Evolutionary conservation across 2,113 vertebrate genomes (phyloP).

Genomic region (Forbesichthys agassizii): DNA sequence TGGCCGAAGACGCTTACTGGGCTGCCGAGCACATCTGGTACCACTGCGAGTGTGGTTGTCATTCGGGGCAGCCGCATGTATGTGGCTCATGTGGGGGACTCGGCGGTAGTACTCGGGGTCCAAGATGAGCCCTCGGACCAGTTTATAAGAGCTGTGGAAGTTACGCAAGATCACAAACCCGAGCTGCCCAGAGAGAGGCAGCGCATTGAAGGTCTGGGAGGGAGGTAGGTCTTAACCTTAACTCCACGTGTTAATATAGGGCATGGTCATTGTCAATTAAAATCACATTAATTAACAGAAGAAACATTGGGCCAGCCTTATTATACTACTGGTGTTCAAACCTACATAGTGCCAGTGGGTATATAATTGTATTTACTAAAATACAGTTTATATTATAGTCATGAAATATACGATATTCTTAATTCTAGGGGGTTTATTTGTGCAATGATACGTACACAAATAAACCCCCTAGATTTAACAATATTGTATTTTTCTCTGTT

Average conservation of each 20-base stretch:
- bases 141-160: constrained; percentile 87
- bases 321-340: too few relatives aligned
- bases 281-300: not conserved
- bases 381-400: too few relatives aligned
- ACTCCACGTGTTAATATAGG: not conserved
- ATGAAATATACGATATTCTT: too few relatives aligned
- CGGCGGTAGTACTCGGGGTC: constrained; percentile 91
- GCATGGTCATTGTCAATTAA: too few relatives aligned
- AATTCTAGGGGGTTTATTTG: too few relatives aligned
- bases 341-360: too few relatives aligned
- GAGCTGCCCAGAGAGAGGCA: constrained; percentile 92
- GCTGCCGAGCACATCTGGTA: constrained; percentile 94
- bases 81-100: constrained; percentile 95
- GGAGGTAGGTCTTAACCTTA: constrained; percentile 78
- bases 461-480: too few relatives aligned
- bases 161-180: constrained; percentile 97
- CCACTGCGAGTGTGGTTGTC: constrained; percentile 93
- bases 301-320: too few relatives aligned
- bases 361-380: too few relatives aligned
- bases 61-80: constrained; percentile 92
- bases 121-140: constrained; percentile 86
- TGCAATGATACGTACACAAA: too few relatives aligned
- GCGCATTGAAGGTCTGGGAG: constrained; percentile 94
- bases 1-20: constrained; percentile 97
- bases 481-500: too few relatives aligned